Evolutionary conservation across 2,797 vertebrate genomes (phyloP).

Genomic region (Moxostoma hubbsi): DNA sequence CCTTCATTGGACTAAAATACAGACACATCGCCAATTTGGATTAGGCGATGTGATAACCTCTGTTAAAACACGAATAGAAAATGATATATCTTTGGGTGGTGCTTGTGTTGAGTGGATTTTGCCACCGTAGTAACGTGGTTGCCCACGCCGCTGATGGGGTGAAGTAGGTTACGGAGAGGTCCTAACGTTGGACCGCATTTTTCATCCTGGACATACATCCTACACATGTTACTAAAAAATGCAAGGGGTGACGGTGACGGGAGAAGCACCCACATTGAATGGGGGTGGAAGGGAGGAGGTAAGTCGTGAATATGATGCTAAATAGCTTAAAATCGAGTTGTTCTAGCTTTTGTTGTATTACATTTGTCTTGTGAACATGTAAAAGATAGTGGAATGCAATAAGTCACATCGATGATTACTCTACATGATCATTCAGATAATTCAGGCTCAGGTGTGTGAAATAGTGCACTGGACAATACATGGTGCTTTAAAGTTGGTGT

Average conservation of each 20-base stretch:
- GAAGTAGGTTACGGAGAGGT: conserved; percentile 49
- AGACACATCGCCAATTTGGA: neutral
- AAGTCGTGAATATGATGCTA: conserved; percentile 49
- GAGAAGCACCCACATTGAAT: conserved; percentile 65
- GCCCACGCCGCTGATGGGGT: conserved; percentile 57
- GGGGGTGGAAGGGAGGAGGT: conserved; percentile 66
- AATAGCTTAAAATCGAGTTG: conserved; percentile 3
- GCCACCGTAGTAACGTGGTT: conserved; percentile 49
- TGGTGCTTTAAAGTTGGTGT: too few species aligned
- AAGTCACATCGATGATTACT: too few species aligned
- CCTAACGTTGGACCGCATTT: conserved; percentile 58
- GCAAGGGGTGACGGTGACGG: conserved; percentile 69
- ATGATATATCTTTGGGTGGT: conserved; percentile 49
- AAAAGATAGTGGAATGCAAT: neutral
- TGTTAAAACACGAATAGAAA: conserved; percentile 7
- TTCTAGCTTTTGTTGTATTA: neutral
- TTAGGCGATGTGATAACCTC: conserved; percentile 35
- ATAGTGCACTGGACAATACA: too few species aligned
- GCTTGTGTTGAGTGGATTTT: conserved; percentile 27
- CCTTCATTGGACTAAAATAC: neutral
- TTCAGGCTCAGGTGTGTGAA: too few species aligned
- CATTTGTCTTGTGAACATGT: neutral
- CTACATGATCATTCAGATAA: too few species aligned
- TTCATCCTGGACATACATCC: conserved; percentile 42
- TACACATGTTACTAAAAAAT: conserved; percentile 53